Percentiles rank a stretch among this genome's conserved stretches.
Evolutionary conservation across 2,797 vertebrate genomes (phyloP).

Genomic region (Halcyon badia): DNA sequence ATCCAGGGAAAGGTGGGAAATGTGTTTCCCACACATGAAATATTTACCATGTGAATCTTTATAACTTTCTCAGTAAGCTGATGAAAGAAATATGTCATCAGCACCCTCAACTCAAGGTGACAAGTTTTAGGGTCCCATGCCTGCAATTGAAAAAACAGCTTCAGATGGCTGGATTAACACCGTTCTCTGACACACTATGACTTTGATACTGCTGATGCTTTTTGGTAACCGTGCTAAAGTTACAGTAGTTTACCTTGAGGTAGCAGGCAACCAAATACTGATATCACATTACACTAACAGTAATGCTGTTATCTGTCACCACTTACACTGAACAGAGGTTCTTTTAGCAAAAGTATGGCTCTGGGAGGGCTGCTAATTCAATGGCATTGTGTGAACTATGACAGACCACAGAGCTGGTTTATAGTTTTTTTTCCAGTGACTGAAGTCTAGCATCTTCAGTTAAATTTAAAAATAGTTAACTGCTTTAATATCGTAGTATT

Average conservation of each 20-base stretch:
- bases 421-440: conserved; percentile 48
- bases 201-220: conserved; percentile 34
- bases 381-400: conserved; percentile 78
- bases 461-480: conserved; percentile 47
- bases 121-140: not conserved
- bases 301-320: conserved; percentile 79
- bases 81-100: not conserved
- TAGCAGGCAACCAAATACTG: conserved; percentile 36
- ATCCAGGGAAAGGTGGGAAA: not conserved
- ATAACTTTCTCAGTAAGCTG: not conserved
- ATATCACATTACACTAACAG: conserved; percentile 71
- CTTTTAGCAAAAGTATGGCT: conserved; percentile 63
- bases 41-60: not conserved
- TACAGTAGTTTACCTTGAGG: conserved; percentile 63
- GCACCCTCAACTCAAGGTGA: not conserved
- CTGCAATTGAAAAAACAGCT: not conserved
- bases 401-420: conserved; percentile 43
- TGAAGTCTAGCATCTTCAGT: conserved; percentile 42
- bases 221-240: conserved; percentile 47
- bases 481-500: conserved; percentile 23
- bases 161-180: not conserved
- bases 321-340: conserved; percentile 72
- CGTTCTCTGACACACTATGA: not conserved
- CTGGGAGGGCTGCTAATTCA: conserved; percentile 73
- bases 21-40: not conserved